Evolutionary conservation across 2,113 vertebrate species (phyloP).

Genomic region (Alosa alosa): DNA sequence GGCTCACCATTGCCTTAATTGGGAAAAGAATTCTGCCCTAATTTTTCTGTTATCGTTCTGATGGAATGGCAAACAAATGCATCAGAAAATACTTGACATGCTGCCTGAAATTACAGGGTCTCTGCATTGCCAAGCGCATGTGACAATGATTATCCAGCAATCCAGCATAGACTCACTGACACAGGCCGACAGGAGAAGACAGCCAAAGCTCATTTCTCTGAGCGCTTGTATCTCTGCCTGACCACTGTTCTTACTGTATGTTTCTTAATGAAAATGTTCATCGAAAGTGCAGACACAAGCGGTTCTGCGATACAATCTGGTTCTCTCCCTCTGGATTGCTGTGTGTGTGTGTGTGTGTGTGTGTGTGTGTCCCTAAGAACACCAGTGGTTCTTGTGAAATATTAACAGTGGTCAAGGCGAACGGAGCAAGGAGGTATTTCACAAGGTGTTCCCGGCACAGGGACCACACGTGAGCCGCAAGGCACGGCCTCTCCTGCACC

Average conservation of each 20-base stretch:
- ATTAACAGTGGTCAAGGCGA: constrained; percentile 26
- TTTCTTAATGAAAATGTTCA: background rate
- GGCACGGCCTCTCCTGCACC: background rate
- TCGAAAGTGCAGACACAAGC: background rate
- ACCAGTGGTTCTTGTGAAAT: constrained; percentile 30
- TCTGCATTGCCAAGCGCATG: background rate
- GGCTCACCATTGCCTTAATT: background rate
- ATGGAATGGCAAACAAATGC: constrained; percentile 3
- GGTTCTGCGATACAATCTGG: background rate
- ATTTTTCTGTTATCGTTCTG: background rate
- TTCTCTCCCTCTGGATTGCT: background rate
- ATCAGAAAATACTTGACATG: constrained; percentile 8
- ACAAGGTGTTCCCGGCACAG: constrained; percentile 35
- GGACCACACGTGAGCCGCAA: constrained; percentile 50
- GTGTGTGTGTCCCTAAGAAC: constrained; percentile 22
- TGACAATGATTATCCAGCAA: constrained; percentile 1
- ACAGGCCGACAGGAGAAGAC: background rate
- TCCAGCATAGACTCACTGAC: background rate
- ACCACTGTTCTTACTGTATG: background rate
- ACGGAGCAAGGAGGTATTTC: background rate
- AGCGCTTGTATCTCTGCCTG: background rate
- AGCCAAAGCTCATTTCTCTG: background rate
- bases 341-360: background rate
- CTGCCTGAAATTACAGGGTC: constrained; percentile 8
- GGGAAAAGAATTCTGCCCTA: background rate